These are phyloP conservation scores for Papilio machaon DNA, from an alignment of 1,140 invertebrate species.

Conservation along the genomic window DNA sequence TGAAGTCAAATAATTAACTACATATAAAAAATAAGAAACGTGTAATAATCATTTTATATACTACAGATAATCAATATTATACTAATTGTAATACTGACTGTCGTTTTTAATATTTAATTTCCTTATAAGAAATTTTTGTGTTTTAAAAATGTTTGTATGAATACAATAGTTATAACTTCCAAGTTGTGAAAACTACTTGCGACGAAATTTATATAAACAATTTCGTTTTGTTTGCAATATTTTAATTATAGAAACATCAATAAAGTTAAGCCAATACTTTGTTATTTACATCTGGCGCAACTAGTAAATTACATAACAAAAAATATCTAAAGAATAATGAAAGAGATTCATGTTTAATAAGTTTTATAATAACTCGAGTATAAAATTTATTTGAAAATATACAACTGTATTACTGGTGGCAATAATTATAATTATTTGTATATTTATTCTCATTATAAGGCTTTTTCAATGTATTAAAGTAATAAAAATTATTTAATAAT, in stretches of 20 bases:
- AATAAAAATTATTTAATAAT: too few species aligned
- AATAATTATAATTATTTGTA: neutral
- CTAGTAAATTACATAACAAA: neutral
- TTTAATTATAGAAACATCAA: neutral
- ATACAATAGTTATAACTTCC: neutral
- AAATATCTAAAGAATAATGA: constrained; percentile 8
- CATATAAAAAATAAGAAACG: too few species aligned
- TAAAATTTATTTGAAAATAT: neutral
- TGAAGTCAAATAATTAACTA: neutral
- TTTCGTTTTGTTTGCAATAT: neutral
- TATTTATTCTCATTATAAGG: too few species aligned
- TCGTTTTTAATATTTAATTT: too few species aligned
- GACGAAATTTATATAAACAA: neutral
- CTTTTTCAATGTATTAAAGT: too few species aligned
- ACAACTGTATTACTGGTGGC: neutral
- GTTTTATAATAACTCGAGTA: neutral
- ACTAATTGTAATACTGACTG: too few species aligned
- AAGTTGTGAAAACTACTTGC: neutral
- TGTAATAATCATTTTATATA: too few species aligned
- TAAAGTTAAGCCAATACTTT: neutral
- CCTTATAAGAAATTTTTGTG: too few species aligned
- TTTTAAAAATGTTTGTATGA: neutral
- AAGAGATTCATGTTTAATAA: neutral
- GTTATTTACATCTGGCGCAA: neutral
- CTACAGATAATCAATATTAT: too few species aligned